Evolutionary conservation across 2,888 invertebrate genomes (phyloP), one percentile per base, ranked within the genome.

Genomic region (Torymus texanus): DNA sequence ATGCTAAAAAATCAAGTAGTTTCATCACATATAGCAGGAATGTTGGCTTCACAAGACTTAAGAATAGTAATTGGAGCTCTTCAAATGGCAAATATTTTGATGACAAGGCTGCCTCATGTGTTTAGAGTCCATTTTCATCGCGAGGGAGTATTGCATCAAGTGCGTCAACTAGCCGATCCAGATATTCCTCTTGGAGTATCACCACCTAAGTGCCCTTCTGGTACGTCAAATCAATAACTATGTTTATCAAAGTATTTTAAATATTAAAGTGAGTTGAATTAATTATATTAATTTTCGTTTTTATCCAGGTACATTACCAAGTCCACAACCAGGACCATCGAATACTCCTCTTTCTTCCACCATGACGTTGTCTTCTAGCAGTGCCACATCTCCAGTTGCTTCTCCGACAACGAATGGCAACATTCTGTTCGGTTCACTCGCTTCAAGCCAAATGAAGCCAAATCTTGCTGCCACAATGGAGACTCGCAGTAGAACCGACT

Each of bases 121-220:
- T 99, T 99, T 92, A 96, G 95, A 68, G 95, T 97, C 80, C 97
- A 98, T 92, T 99, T 99, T 91, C 94, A 97, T 13, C 94, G 98
- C 82, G 99, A 99, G 92, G 99, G 99, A 88, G 98, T 98, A n/a
- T 93, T 98, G 91, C 97, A 98, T 91, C 98, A 98, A 91, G 93
- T 95, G 77, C 92, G 93, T 87, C 93, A 94, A 85, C 90, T 96
- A 82, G 93, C 94, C 61, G 95, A 95, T 91, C 94, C 95, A 12
- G 94, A 94, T 85, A 91, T 92, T 81, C 91, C 91, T 81, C 88
- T 92, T 75, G 91, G 91, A 79, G 90, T 91, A 79, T 91, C 91
- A 72, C 91, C 91, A 85, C 91, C 91, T 74, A 91, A 91, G 88
- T 89, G 88, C 83, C 87, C 89, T 88, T 90, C 89, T 84, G 88